phyloP scores from a whole-genome alignment of 1,140 invertebrate species.

The Chrysomallon squamiferum region DNA sequence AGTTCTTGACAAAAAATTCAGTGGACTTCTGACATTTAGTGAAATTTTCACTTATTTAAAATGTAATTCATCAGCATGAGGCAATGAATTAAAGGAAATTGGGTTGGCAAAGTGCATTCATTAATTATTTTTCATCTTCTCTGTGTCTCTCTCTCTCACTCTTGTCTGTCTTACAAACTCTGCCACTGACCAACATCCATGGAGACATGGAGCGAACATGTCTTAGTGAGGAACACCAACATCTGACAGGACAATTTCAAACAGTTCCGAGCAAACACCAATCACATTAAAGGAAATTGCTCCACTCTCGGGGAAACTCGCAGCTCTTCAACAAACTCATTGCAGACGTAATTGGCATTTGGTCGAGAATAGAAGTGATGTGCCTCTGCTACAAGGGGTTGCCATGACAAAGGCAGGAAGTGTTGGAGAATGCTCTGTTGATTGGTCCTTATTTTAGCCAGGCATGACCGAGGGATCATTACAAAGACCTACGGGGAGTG shows the following conservation, averaged over 20 bases:
- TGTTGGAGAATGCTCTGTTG: background rate
- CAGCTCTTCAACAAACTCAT: background rate
- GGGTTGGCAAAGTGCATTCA: no score
- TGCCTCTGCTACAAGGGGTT: slow-evolving; percentile 2
- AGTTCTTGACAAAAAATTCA: no score
- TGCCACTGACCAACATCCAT: no score
- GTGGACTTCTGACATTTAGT: no score
- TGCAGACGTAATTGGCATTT: slow-evolving; percentile 7
- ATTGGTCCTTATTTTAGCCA: slow-evolving; percentile 1
- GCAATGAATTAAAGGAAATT: no score
- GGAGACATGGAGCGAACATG: background rate
- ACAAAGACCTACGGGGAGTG: background rate
- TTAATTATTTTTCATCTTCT: no score
- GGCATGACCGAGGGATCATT: slow-evolving; percentile 6
- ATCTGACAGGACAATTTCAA: slow-evolving; percentile 4
- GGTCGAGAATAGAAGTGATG: background rate
- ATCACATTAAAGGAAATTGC: slow-evolving; percentile 10
- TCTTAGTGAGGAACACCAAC: background rate
- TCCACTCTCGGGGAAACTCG: slow-evolving; percentile 4
- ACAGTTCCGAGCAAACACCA: slow-evolving; percentile 7
- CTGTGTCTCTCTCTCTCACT: no score
- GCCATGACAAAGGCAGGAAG: slow-evolving; percentile 9
- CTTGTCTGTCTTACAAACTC: no score
- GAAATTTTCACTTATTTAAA: no score
- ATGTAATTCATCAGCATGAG: no score